Percentiles rank a stretch among this genome's conserved stretches.
phyloP scores from a whole-genome alignment of 1,140 invertebrate species.

The Cryptotermes secundus region DNA sequence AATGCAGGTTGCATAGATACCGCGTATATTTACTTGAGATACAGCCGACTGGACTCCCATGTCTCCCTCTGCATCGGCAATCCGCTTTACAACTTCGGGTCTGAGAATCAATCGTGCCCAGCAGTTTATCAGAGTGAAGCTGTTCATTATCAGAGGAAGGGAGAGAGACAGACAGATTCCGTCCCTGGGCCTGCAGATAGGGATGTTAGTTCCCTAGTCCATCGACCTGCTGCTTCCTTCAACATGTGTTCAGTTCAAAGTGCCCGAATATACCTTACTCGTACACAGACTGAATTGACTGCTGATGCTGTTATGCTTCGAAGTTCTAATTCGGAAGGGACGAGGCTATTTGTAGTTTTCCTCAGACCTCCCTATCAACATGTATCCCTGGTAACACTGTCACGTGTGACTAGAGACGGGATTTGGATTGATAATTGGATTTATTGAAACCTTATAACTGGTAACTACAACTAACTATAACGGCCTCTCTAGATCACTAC shows the following conservation, averaged over 20 bases:
- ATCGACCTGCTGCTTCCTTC: background rate
- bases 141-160: background rate
- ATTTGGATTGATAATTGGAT: no score
- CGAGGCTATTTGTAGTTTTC: no score
- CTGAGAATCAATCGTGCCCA: slow-evolving; percentile 6
- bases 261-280: background rate
- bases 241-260: slow-evolving; percentile 16
- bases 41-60: background rate
- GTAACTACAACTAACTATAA: no score
- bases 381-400: no score
- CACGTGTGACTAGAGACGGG: no score
- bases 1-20: background rate
- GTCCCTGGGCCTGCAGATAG: background rate
- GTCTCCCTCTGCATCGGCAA: background rate
- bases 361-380: no score
- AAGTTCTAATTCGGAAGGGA: no score
- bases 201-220: background rate
- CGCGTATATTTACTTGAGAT: background rate
- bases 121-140: background rate
- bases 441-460: no score
- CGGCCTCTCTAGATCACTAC: no score
- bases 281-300: no score
- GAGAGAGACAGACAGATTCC: background rate
- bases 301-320: no score
- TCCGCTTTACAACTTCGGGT: background rate